Conservation (phyloP, 1,140 invertebrate species). For the Hirudo medicinalis region DNA sequence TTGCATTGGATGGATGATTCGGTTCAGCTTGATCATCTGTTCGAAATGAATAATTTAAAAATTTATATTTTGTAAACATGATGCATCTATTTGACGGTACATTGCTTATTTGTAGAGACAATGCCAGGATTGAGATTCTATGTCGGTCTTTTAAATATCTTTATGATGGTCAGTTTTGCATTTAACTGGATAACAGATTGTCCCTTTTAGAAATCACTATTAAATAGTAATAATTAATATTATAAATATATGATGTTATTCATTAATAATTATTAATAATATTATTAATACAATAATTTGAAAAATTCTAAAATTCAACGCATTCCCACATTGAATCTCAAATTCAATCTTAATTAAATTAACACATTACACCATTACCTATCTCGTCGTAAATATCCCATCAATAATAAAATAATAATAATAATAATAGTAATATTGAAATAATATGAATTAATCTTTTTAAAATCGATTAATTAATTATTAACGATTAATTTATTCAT, state of each 20-base stretch:
- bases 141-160: not conserved
- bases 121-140: not conserved
- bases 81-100: not conserved
- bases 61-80: not conserved
- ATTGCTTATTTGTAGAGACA: not conserved
- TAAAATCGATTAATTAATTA: too few species aligned
- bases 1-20: not conserved
- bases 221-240: not conserved
- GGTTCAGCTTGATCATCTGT: not conserved
- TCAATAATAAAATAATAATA: not conserved
- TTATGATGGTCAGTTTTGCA: not conserved
- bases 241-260: not conserved
- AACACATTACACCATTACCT: not conserved
- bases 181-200: not conserved
- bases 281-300: not conserved
- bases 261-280: not conserved
- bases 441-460: too few species aligned
- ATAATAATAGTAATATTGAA: too few species aligned
- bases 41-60: not conserved
- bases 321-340: not conserved
- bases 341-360: not conserved
- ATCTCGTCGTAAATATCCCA: not conserved
- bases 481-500: too few species aligned
- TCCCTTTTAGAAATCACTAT: not conserved
- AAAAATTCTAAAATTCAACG: not conserved